These are phyloP conservation scores for Acromyrmex echinatior DNA, from an alignment of 1,140 invertebrate genomes.

Conservation along the genomic window DNA sequence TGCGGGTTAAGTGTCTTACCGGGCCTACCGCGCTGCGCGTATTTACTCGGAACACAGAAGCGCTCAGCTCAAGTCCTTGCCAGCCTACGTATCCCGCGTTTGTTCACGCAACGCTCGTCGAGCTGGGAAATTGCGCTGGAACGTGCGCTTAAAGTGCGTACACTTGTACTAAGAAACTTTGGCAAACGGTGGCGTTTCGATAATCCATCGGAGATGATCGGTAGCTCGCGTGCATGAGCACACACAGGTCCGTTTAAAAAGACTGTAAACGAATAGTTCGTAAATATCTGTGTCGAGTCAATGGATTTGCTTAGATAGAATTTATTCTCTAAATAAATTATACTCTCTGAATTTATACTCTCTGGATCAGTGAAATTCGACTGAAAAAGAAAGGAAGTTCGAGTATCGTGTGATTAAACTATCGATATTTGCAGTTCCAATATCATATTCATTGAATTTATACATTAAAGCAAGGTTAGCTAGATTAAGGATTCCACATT, in stretches of 20 bases:
- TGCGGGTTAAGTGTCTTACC: conserved; percentile 73
- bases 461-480: no score
- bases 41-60: conserved; percentile 79
- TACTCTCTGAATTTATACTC: no score
- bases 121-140: conserved; percentile 44
- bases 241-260: neutral
- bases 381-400: no score
- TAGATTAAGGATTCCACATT: no score
- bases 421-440: no score
- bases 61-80: conserved; percentile 54
- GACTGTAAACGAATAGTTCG: neutral
- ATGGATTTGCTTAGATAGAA: neutral
- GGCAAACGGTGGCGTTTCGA: conserved; percentile 47
- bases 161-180: conserved; percentile 43
- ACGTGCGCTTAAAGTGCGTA: conserved; percentile 27
- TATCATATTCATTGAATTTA: no score
- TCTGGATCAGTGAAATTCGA: no score
- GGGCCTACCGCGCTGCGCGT: conserved; percentile 71
- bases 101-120: conserved; percentile 40
- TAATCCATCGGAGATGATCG: conserved; percentile 41
- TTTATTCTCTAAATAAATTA: neutral
- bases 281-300: neutral
- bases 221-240: neutral
- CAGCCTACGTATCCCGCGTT: conserved; percentile 60
- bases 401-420: no score